phyloP scores from a whole-genome alignment of 2,113 vertebrate species.

The Monopterus albus region DNA sequence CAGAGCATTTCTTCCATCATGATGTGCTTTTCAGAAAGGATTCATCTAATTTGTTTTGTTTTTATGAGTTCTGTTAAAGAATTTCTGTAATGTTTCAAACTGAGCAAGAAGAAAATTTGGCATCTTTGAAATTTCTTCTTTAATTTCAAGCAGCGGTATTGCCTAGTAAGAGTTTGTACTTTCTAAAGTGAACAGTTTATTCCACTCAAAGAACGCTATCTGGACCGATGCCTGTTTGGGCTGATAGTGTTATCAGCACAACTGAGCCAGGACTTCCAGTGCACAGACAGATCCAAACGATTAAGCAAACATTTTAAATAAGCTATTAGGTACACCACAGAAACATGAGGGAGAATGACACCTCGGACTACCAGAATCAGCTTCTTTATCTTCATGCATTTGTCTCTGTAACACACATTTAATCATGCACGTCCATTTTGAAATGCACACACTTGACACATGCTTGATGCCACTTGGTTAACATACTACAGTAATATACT shows the following conservation, averaged over 20 bases:
- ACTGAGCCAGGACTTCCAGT: constrained; percentile 49
- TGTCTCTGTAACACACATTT: not conserved
- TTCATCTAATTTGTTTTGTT: not conserved
- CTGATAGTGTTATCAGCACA: constrained; percentile 40
- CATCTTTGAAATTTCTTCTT: no score
- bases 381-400: not conserved
- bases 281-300: constrained; percentile 54
- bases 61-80: no score
- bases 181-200: not conserved
- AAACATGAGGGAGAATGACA: constrained; percentile 25
- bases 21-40: not conserved
- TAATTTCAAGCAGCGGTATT: not conserved
- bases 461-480: no score
- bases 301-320: constrained; percentile 54
- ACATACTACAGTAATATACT: no score
- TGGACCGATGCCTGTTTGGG: constrained; percentile 30
- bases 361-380: constrained; percentile 15
- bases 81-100: no score
- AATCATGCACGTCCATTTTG: no score
- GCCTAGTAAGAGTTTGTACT: not conserved
- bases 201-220: constrained; percentile 21
- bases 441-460: constrained; percentile 7
- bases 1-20: not conserved
- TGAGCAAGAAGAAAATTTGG: not conserved
- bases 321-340: constrained; percentile 26